phyloP scores from a whole-genome alignment of 2,888 invertebrate species.

The Chelonus formosanus region DNA sequence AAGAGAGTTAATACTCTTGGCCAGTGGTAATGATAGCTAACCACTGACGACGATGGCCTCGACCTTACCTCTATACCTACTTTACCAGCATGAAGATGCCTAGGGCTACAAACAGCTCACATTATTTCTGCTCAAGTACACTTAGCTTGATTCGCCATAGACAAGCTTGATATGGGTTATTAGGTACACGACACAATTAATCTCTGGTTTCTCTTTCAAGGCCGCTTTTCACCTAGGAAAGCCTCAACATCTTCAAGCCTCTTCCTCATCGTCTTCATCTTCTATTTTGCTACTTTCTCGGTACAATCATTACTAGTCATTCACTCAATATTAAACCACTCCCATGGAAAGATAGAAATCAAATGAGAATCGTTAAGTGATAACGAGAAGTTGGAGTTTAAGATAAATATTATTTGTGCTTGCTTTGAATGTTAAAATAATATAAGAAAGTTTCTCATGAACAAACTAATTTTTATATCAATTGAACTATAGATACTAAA shows the following conservation, averaged over 20 bases:
- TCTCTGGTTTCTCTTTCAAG: constrained; percentile 39
- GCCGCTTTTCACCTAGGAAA: constrained; percentile 31
- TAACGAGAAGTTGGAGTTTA: too few species aligned
- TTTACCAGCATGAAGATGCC: constrained; percentile 37
- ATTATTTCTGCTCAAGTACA: not conserved
- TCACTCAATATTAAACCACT: too few species aligned
- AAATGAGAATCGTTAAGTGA: too few species aligned
- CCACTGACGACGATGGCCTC: constrained; percentile 46
- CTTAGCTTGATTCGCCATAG: not conserved
- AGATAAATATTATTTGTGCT: too few species aligned
- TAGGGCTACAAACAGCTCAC: constrained; percentile 1
- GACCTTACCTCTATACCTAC: constrained; percentile 60
- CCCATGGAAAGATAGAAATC: too few species aligned
- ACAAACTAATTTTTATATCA: too few species aligned
- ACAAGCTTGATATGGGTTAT: constrained; percentile 29
- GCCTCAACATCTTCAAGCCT: constrained; percentile 25
- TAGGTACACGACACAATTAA: constrained; percentile 37
- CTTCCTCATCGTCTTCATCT: not conserved
- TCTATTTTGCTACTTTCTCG: constrained; percentile 18
- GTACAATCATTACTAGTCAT: not conserved
- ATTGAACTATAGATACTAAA: too few species aligned
- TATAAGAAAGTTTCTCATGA: too few species aligned
- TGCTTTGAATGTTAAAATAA: too few species aligned
- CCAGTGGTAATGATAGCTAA: too few species aligned
- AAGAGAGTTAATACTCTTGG: too few species aligned